phyloP scores from a whole-genome alignment of 1,140 invertebrate species.

The Condylostylus longicornis region DNA sequence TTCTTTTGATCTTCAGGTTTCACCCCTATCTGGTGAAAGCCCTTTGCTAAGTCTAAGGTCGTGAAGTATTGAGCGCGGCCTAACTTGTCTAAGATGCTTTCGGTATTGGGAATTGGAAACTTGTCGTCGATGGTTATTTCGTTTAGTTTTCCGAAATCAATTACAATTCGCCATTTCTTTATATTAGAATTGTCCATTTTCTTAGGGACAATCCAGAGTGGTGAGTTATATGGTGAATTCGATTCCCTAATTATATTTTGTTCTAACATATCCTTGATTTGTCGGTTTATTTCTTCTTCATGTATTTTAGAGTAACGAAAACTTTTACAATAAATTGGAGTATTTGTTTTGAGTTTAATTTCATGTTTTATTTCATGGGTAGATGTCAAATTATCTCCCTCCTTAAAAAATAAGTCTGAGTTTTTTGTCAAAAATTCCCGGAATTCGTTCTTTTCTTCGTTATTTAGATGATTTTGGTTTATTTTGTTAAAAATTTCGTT shows the following conservation, averaged over 20 bases:
- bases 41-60: conserved; percentile 18
- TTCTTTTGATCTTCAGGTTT: conserved; percentile 8
- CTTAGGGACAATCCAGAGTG: conserved; percentile 18
- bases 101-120: conserved; percentile 13
- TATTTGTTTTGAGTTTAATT: conserved; percentile 13
- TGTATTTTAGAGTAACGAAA: conserved; percentile 22
- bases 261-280: conserved; percentile 20
- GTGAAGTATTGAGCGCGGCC: conserved; percentile 10
- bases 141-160: conserved; percentile 26
- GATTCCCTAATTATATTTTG: conserved; percentile 14
- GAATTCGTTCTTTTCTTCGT: neutral
- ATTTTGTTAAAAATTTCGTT: conserved; percentile 1
- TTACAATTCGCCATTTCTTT: conserved; percentile 21
- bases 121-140: conserved; percentile 11
- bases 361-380: conserved; percentile 17
- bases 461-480: neutral
- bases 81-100: conserved; percentile 9
- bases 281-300: conserved; percentile 15
- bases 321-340: conserved; percentile 13
- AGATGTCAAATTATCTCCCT: conserved; percentile 10
- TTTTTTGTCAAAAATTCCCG: neutral
- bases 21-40: conserved; percentile 29
- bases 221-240: conserved; percentile 12
- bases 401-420: conserved; percentile 8
- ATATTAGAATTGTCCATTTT: conserved; percentile 11